A percentile compares a stretch with the other conserved stretches of the same genome.
phyloP scores from a whole-genome alignment of 2,797 vertebrate species.

The Ceyx erithaca region DNA sequence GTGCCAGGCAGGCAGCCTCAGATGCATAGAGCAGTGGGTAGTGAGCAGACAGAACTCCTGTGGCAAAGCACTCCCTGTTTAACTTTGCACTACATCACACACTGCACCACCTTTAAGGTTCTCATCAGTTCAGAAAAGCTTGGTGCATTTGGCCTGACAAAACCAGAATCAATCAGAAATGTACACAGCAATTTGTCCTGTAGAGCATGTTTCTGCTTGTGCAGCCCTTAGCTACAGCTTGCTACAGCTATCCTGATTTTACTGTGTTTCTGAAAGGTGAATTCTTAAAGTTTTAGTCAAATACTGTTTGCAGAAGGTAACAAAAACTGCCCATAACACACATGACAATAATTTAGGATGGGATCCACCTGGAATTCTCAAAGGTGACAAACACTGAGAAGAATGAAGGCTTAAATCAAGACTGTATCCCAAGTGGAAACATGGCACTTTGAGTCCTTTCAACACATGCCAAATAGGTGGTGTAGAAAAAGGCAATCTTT shows the following conservation, averaged over 20 bases:
- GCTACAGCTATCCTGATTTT: background rate
- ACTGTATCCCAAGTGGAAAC: background rate
- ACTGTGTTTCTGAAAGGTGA: background rate
- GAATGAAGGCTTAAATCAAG: background rate
- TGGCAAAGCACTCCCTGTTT: background rate
- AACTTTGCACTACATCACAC: background rate
- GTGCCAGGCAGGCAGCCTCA: background rate
- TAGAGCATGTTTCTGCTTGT: background rate
- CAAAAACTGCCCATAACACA: background rate
- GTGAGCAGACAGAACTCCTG: background rate
- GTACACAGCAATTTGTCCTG: background rate
- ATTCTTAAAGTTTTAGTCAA: background rate
- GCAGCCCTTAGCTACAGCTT: background rate
- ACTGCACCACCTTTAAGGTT: background rate
- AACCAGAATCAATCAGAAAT: background rate
- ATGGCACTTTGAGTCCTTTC: background rate
- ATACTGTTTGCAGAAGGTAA: background rate
- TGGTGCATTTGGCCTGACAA: background rate
- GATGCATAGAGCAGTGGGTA: background rate
- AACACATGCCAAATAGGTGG: background rate
- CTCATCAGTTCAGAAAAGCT: background rate
- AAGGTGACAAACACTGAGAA: background rate
- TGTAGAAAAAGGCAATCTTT: background rate
- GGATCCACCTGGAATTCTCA: background rate
- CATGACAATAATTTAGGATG: accelerated